Conservation (phyloP, 2,113 vertebrate genomes). For the Plotosus lineatus region DNA sequence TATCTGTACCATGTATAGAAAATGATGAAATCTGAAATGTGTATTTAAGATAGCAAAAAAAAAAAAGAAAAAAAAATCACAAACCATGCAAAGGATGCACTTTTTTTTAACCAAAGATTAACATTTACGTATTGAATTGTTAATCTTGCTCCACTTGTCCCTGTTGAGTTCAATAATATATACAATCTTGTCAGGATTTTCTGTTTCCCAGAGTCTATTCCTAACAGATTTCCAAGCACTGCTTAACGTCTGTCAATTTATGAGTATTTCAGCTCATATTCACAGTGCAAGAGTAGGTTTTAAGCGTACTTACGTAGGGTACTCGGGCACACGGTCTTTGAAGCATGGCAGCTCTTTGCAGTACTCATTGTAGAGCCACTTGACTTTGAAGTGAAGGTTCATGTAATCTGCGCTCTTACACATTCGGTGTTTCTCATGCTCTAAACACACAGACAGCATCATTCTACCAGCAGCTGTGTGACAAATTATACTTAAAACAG, state of each 20-base stretch:
- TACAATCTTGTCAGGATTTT: neutral
- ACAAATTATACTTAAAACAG: slow-evolving; percentile 3
- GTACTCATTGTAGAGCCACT: slow-evolving; percentile 98
- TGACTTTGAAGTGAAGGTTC: slow-evolving; percentile 99
- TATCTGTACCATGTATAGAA: neutral
- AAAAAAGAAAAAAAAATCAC: no score
- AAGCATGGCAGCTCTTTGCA: slow-evolving; percentile 89
- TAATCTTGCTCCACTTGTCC: neutral
- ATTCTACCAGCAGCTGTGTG: slow-evolving; percentile 19
- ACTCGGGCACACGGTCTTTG: slow-evolving; percentile 90
- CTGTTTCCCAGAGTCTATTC: neutral
- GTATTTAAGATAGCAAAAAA: no score
- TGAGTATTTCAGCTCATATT: neutral
- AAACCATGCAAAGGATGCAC: neutral
- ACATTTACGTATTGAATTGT: neutral
- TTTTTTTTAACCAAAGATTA: neutral
- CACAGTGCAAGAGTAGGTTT: neutral
- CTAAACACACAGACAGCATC: slow-evolving; percentile 64
- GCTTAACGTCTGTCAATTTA: neutral
- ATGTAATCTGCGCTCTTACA: slow-evolving; percentile 99
- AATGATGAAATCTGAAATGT: neutral
- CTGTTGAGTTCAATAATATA: neutral
- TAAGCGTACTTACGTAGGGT: slow-evolving; percentile 84
- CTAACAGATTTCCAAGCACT: neutral
- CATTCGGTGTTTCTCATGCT: slow-evolving; percentile 90